A percentile compares a stretch with the other conserved stretches of the same genome.
Conservation (phyloP, 2,888 invertebrate genomes). For the Unio delphinus region DNA sequence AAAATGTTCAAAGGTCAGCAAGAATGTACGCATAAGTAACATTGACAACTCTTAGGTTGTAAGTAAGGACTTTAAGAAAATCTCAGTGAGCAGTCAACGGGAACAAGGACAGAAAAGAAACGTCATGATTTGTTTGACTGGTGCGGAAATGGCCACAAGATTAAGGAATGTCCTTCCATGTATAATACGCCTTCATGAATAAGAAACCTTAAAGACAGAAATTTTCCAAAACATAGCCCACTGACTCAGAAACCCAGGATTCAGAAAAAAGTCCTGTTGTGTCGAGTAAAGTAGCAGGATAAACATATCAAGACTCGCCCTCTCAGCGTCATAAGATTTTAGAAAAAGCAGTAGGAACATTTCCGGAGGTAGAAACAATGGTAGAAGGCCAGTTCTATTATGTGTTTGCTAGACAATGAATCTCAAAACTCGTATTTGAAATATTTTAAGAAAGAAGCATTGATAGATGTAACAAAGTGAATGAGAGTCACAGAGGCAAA, state of each 20-base stretch:
- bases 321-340: not conserved
- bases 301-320: not conserved
- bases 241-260: too few species aligned
- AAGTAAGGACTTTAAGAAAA: too few species aligned
- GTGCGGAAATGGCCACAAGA: not conserved
- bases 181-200: not conserved
- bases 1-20: too few species aligned
- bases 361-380: not conserved
- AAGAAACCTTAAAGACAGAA: too few species aligned
- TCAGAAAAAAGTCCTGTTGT: not conserved
- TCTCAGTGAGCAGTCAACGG: too few species aligned
- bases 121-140: not conserved
- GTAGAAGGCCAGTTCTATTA: not conserved
- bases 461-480: not conserved
- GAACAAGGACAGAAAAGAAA: too few species aligned
- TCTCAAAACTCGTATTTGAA: too few species aligned
- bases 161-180: not conserved
- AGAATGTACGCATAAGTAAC: too few species aligned
- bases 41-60: too few species aligned
- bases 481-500: not conserved
- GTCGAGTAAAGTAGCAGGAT: not conserved
- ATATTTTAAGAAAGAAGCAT: not conserved
- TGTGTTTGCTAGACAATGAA: too few species aligned
- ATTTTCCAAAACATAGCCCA: too few species aligned
- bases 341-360: not conserved